A percentile compares a stretch with the other conserved stretches of the same genome.
These are phyloP conservation scores for Miichthys miiuy DNA, from an alignment of 2,797 vertebrate genomes.

Conservation along the genomic window DNA sequence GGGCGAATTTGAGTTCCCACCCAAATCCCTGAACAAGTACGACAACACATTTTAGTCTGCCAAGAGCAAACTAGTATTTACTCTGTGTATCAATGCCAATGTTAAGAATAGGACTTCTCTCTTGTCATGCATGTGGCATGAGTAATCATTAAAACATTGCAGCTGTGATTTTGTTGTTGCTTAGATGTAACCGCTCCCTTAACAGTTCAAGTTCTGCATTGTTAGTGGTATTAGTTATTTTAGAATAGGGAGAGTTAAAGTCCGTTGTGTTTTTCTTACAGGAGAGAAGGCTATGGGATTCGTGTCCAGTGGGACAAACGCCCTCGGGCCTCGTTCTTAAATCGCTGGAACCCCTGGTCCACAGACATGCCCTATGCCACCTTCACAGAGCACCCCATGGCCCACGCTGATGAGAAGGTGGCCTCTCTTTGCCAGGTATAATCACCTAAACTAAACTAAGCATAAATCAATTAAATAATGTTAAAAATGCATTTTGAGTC, in stretches of 20 bases:
- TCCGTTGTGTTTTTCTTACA: conserved; percentile 53
- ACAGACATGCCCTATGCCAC: conserved; percentile 93
- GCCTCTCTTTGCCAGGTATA: conserved; percentile 93
- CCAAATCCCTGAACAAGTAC: conserved; percentile 96
- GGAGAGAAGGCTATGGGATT: conserved; percentile 92
- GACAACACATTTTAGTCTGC: conserved; percentile 42
- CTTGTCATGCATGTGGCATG: background rate
- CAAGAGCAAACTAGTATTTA: background rate
- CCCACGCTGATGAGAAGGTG: conserved; percentile 92
- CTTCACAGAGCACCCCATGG: conserved; percentile 95
- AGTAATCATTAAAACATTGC: background rate
- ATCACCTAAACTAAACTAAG: background rate
- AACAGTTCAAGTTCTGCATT: background rate
- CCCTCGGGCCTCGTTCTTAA: conserved; percentile 91
- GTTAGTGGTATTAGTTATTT: background rate
- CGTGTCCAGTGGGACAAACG: conserved; percentile 97
- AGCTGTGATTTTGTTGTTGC: background rate
- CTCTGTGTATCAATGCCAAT: background rate
- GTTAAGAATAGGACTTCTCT: background rate
- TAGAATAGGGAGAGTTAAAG: background rate
- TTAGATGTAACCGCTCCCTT: background rate
- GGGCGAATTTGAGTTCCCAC: conserved; percentile 95
- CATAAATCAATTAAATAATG: background rate
- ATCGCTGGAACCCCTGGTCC: conserved; percentile 98
- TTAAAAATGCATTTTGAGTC: background rate